Base-by-base conservation (phyloP, 2,888 invertebrate species). In the Pecten maximus region DNA sequence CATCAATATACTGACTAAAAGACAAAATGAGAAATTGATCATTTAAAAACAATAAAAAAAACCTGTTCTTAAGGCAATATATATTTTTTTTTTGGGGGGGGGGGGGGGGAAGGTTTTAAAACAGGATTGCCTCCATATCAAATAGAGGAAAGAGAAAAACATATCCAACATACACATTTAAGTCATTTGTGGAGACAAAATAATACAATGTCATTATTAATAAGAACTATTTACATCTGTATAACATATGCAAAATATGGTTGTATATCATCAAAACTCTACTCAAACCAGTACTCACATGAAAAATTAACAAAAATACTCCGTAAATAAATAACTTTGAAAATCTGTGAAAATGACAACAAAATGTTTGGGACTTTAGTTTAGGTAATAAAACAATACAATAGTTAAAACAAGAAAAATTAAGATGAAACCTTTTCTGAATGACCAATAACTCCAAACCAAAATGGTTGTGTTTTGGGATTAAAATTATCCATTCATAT, bases 141-240 rank as follows among this genome's bases (percentile, higher is more conserved):
- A 60, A 60, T 3, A n/a, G 60, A 60, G 60, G 60, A 60, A 60
- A 60, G 60, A 60, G 60, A 60, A 48, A 48, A 60, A 60, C n/a
- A 23, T 60, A n/a, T 60, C 6, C 23, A n/a, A n/a, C 60, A n/a
- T 60, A 60, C 60, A 60, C 48, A 48, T 16, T 48, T 15, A 48
- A 48, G 60, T n/a, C 60, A 60, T 23, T 23, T 60, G 60, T 48
- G 6, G 48, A 1, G 12, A 4, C 19, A 23, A 74, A 35, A 28
- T 1, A 35, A 28, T 1, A 35, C 74, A 74, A 74, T 74, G 50
- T 54, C 50, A 54, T 23, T 54, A 16, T 35, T 23, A 74, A 74
- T 74, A 35, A n/a, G n/a, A n/a, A 74, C 74, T 35, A 35, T 74
- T 8, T 28, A 74, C 74, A 74, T 74, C 28, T 74, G 74, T 35